Evolutionary conservation across 2,113 vertebrate species (phyloP), one percentile per base, ranked within the genome.

Genomic region (Nestor notabilis): DNA sequence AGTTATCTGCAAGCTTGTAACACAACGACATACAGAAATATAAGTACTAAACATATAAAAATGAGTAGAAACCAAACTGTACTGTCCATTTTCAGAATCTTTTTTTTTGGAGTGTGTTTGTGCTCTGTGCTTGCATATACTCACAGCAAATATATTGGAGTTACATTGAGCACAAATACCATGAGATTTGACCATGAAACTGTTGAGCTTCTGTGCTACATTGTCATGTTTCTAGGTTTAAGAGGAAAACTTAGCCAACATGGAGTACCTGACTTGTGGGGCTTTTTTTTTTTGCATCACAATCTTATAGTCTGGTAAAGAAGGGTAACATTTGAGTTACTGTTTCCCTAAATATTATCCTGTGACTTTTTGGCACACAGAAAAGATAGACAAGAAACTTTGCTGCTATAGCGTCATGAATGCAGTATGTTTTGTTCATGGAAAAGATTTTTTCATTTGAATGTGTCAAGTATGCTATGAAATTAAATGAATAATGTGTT

Each of bases 361-460:
- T 74, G n/a, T 2, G 9, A 85, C 79, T 82, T 98, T 98, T 97
- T 98, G 98, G 97, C 97, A 96, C 96, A 97, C 97, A 95, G 95
- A 93, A 96, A 91, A 95, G 60, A 70, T 37, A 79, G 72, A 33
- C 27, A 27, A 93, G 83, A 68, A 60, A 41, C 29, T 94, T 96
- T 75, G 16, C 33, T 90, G 46, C 12, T 25, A 2, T 72, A 2
- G 4, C 78, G 52, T 92, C 31, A 35, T 72, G 80, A 90, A 83
- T 93, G 87, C 63, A 64, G 52, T 93, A 87, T 82, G 87, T 79
- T 78, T 92, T 81, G 19, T 31, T 93, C 39, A n/a, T 50, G 21
- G 72, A 89, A 85, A 25, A 39, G 16, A 18, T 43, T 68, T 56
- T 86, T 87, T 89, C 27, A 84, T 89, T 71, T 90, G 79, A 90